Evolutionary conservation across 2,113 vertebrate species (phyloP), one percentile per base, ranked within the genome.

Genomic region (Speoplatyrhinus poulsoni): DNA sequence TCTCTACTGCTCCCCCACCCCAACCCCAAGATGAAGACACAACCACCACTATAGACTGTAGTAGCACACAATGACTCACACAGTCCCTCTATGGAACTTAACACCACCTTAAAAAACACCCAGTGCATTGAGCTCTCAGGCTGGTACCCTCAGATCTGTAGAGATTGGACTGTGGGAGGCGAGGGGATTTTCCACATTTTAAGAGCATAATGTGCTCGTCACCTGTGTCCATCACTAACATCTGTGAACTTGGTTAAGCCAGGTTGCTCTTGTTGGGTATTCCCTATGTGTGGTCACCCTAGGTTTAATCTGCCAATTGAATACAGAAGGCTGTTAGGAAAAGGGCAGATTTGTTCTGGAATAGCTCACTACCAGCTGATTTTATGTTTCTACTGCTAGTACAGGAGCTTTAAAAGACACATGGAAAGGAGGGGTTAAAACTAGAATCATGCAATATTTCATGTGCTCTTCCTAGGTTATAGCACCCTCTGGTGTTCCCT

Each of bases 61-160:
- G 87, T 87, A 90, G 87, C 87, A 88, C 85, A 83, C 12, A 73
- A 76, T 62, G 80, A 84, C 83, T 87, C 82, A 68, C 76, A 60
- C 54, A 12, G 53, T 69, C 81, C 70, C 85, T 46, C 12, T 49
- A 67, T 77, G 80, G 80, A 84, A 76, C 56, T 77, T 15, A 65
- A 67, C 50, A 69, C 73, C 70, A 50, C 73, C 83, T 70, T 52
- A 41, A 46, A 26, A 48, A 71, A 73, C 79, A 66, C 61, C 70
- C 75, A 58, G 66, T 17, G 76, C 85, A 41, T 41, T 82, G 82
- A 75, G 81, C 80, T 86, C 81, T 73, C 66, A 70, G 80, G 65
- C 73, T 66, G 76, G 76, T 12, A 61, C 62, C 26, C 26, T 84
- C 77, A 33, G 80, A 61, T 71, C 60, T 63, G 70, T 48, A 62